phyloP scores from a whole-genome alignment of 2,888 invertebrate genomes.

The Pachliopta kotzebuea region DNA sequence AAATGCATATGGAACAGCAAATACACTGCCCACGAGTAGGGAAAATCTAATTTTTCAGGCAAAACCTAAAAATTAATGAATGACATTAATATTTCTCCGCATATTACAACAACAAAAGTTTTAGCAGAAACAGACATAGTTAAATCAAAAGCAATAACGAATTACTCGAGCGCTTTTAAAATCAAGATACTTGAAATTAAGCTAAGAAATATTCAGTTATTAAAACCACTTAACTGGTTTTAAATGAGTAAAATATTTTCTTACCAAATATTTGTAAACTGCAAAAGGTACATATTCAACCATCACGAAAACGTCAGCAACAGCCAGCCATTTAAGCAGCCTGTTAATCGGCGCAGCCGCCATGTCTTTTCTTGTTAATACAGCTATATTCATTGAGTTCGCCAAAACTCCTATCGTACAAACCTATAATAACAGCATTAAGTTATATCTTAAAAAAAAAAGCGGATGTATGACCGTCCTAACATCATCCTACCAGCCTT shows the following conservation, averaged over 20 bases:
- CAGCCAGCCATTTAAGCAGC: conserved; percentile 91
- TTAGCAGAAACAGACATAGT: too few relatives aligned
- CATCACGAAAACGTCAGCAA: conserved; percentile 95
- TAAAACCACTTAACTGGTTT: background rate
- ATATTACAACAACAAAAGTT: too few relatives aligned
- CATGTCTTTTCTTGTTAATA: conserved; percentile 91
- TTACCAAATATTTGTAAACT: conserved; percentile 69
- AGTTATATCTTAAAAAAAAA: too few relatives aligned
- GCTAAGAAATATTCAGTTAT: too few relatives aligned
- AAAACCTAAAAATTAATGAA: conserved; percentile 60
- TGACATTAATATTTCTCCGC: background rate
- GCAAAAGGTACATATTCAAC: conserved; percentile 83
- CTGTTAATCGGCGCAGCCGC: conserved; percentile 93
- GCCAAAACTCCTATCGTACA: conserved; percentile 93
- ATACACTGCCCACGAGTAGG: conserved; percentile 87
- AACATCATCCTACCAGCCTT: too few relatives aligned
- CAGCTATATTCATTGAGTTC: conserved; percentile 92
- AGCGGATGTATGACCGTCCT: too few relatives aligned
- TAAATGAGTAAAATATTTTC: background rate
- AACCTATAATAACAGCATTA: conserved; percentile 73
- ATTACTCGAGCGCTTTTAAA: too few relatives aligned
- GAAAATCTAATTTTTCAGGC: conserved; percentile 83
- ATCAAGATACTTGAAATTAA: too few relatives aligned
- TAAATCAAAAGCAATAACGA: too few relatives aligned
- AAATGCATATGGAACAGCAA: conserved; percentile 91